Base-by-base conservation (phyloP, 2,113 vertebrate genomes). In the Chroicocephalus ridibundus region DNA sequence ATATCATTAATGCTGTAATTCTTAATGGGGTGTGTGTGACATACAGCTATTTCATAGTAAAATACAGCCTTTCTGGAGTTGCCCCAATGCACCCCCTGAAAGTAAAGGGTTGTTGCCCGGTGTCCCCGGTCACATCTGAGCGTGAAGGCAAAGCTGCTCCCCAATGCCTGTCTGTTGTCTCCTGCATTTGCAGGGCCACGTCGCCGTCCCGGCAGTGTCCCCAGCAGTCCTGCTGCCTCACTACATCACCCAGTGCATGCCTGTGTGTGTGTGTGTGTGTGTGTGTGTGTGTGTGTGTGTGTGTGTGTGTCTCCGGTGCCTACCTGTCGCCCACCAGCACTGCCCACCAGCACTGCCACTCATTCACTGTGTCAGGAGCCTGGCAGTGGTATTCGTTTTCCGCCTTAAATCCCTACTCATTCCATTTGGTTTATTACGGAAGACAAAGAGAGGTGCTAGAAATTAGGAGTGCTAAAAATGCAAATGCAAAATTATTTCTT, bases 11-110 rank as follows among this genome's bases (percentile, higher is more conserved):
- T 42, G 24, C 51, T 83, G 42, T 64, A 29, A 51, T 86, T 80
- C 16, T 57, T 82, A 66, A 49, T 2, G 1, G 15, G 3, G 16
- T 44, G 11, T 0, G 2, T 58, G n/a, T 1, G 1, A 3, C 38
- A 27, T 3, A 17, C 20, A 42, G 60, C 42, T 75, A 68, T 55
- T 77, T 78, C 40, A 1, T 10, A 13, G 26, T 29, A 54, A 82
- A 22, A 12, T 7, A 6, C 31, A 36, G 29, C 61, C 55, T 84
- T 42, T 54, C 69, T 4, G 6, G 47, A 16, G 21, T 31, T 51
- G 44, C 76, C 78, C 76, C 75, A 64, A 4, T 6, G 4, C 66
- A 76, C n/a, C 11, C 29, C 55, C 40, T 31, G 47, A 46, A 79
- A 69, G 42, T 31, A 42, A 62, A 83, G 81, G 38, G n/a, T 32